Evolutionary conservation across 2,888 invertebrate genomes (phyloP).

Genomic region (Venusia cambrica): DNA sequence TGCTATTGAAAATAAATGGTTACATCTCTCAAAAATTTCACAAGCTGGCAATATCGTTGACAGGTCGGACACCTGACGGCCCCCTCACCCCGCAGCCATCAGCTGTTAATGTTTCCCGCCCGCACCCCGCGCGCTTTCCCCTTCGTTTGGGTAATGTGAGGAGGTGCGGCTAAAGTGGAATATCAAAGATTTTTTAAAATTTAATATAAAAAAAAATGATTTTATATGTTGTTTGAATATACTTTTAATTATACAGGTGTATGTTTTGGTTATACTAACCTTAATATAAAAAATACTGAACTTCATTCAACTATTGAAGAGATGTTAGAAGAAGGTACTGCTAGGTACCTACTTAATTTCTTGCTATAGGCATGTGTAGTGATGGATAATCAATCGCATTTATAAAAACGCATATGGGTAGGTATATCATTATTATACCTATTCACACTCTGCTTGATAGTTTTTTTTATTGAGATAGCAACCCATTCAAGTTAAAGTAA

Average conservation of each 20-base stretch:
- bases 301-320: not conserved
- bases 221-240: too few relatives aligned
- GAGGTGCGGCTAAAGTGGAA: conserved; percentile 55
- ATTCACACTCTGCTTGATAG: too few relatives aligned
- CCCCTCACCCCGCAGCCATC: conserved; percentile 60
- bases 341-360: too few relatives aligned
- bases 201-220: not conserved
- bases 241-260: too few relatives aligned
- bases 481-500: too few relatives aligned
- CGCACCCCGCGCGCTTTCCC: conserved; percentile 69
- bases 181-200: conserved; percentile 27
- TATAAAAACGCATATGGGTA: too few relatives aligned
- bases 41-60: conserved; percentile 23
- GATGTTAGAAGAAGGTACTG: too few relatives aligned
- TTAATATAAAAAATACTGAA: not conserved
- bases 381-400: too few relatives aligned
- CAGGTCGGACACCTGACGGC: conserved; percentile 73
- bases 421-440: too few relatives aligned
- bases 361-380: too few relatives aligned
- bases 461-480: too few relatives aligned
- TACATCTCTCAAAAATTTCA: conserved; percentile 3
- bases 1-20: not conserved
- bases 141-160: conserved; percentile 80
- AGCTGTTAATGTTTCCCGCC: conserved; percentile 75
- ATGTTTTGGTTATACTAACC: not conserved